phyloP scores from a whole-genome alignment of 37 sponge, comb jelly and placozoan genomes.

The Axinella damicornis region DNA sequence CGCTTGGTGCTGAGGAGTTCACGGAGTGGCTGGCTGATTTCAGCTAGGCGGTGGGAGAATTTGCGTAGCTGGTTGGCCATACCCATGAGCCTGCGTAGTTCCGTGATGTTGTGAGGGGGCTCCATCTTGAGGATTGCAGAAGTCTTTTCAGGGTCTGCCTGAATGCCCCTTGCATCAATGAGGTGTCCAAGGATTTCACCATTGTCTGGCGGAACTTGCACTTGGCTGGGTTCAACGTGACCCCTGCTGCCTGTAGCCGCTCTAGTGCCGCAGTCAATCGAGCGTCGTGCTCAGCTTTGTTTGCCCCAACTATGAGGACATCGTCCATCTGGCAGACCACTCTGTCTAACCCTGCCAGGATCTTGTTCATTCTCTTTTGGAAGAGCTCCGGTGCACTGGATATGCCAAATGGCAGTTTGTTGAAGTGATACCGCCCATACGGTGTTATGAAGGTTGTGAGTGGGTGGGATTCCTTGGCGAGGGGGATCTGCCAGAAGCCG shows the following conservation, averaged over 20 bases:
- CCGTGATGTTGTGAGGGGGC: conserved; percentile 21
- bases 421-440: conserved; percentile 39
- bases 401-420: conserved; percentile 45
- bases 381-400: conserved; percentile 39
- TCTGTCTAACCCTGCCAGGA: conserved; percentile 33
- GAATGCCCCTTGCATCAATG: conserved; percentile 32
- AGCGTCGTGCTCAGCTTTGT: conserved; percentile 15
- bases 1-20: conserved; percentile 12
- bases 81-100: conserved; percentile 48
- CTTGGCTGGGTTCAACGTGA: conserved; percentile 44
- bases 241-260: conserved; percentile 12
- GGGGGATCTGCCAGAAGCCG: conserved; percentile 34
- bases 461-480: background rate
- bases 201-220: conserved; percentile 5
- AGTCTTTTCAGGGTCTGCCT: conserved; percentile 45
- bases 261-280: conserved; percentile 28
- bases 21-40: conserved; percentile 34
- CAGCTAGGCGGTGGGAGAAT: conserved; percentile 32
- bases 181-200: conserved; percentile 32
- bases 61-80: conserved; percentile 60
- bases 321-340: conserved; percentile 33
- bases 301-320: conserved; percentile 17
- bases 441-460: conserved; percentile 53
- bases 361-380: conserved; percentile 39
- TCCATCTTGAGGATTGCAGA: conserved; percentile 33